Conservation (phyloP, 2,888 invertebrate species). For the Eristalis intricaria region DNA sequence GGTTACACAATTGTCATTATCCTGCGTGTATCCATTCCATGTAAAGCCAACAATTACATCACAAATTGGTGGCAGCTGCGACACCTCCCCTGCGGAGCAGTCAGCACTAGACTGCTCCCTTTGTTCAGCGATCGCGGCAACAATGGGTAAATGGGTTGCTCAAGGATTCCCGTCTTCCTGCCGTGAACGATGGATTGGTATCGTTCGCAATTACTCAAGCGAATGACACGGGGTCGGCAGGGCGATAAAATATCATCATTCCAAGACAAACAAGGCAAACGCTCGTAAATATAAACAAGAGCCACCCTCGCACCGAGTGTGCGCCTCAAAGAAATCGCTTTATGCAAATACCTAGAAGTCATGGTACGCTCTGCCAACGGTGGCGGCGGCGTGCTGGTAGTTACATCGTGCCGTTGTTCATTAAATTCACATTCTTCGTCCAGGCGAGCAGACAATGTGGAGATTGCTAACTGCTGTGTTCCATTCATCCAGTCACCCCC, state of each 20-base stretch:
- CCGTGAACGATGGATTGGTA: slow-evolving; percentile 18
- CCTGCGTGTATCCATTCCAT: not conserved
- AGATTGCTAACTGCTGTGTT: slow-evolving; percentile 2
- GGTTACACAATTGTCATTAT: not conserved
- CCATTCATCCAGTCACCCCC: not conserved
- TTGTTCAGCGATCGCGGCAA: not conserved
- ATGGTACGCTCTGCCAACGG: not conserved
- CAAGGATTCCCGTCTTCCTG: slow-evolving; percentile 1
- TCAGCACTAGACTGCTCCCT: not conserved
- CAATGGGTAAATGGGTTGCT: not conserved
- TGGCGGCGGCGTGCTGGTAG: not conserved
- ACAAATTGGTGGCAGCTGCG: slow-evolving; percentile 11
- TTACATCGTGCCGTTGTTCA: slow-evolving; percentile 5
- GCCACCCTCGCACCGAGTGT: not conserved
- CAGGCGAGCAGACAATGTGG: slow-evolving; percentile 20
- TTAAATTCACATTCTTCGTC: slow-evolving; percentile 27
- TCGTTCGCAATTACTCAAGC: slow-evolving; percentile 15
- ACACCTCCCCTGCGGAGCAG: not conserved
- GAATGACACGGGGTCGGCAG: not conserved
- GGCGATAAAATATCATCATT: not conserved
- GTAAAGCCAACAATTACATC: slow-evolving; percentile 8
- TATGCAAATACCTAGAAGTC: slow-evolving; percentile 6
- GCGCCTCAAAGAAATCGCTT: slow-evolving; percentile 4
- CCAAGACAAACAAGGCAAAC: not conserved
- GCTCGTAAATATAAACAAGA: not conserved